A percentile compares a stretch with the other conserved stretches of the same genome.
phyloP scores from a whole-genome alignment of 2,113 vertebrate genomes.

The Leptosomus discolor region DNA sequence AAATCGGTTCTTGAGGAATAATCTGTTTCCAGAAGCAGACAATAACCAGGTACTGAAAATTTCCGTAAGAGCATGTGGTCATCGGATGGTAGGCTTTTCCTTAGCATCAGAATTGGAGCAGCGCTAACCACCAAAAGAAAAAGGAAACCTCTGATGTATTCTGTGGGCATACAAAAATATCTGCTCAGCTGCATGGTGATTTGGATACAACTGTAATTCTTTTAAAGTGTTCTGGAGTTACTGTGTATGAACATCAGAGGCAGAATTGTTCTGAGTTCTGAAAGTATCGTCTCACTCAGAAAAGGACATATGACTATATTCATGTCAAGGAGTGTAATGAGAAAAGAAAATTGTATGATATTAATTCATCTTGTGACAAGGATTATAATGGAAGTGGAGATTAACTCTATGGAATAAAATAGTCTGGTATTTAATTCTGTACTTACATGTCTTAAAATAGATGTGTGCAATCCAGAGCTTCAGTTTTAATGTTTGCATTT shows the following conservation, averaged over 20 bases:
- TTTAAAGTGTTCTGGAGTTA: not conserved
- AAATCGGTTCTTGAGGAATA: not conserved
- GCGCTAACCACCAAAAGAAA: not conserved
- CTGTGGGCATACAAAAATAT: not conserved
- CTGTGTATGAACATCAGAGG: not conserved
- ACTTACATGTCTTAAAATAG: constrained; percentile 60
- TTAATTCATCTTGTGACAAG: constrained; percentile 62
- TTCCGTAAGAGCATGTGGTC: not conserved
- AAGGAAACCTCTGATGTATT: not conserved
- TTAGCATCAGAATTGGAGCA: not conserved
- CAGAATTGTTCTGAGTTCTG: constrained; percentile 17
- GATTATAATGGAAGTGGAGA: constrained; percentile 15
- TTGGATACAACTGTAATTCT: not conserved
- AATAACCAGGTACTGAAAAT: not conserved
- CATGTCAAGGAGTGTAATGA: not conserved
- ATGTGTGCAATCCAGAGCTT: not conserved
- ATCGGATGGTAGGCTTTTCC: not conserved
- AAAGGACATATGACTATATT: not conserved
- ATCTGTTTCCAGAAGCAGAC: not conserved
- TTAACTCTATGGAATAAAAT: constrained; percentile 40
- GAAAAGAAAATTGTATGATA: constrained; percentile 19
- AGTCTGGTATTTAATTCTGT: constrained; percentile 14
- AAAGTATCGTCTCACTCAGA: not conserved
- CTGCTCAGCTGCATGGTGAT: not conserved
- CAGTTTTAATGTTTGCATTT: not conserved